Evolutionary conservation across 2,888 invertebrate genomes (phyloP), one percentile per base, ranked within the genome.

Genomic region (Mycalesis mineus): DNA sequence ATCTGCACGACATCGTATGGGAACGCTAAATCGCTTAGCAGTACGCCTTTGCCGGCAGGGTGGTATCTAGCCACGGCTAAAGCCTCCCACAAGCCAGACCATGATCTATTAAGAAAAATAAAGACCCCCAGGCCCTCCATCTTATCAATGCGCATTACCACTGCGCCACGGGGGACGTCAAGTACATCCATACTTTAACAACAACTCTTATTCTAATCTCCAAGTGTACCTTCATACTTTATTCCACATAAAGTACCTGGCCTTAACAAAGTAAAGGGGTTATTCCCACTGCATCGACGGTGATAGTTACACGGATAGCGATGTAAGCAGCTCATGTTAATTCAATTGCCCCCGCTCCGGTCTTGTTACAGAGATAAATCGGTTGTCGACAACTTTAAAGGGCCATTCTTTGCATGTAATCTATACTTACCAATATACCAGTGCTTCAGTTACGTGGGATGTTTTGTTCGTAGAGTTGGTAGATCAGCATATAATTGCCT

Each of bases 251-350:
- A 45, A 31, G 29, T 31, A n/a, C 14, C 15, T 31, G 13, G 14
- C 14, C 13, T 7, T 49, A 17, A 49, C 6, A 50, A 51, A 50
- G 39, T 33, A 22, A 36, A 39, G 22, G 51, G 41, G 41, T 29
- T 51, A 14, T 51, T 40, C 51, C 31, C 51, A 51, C 39, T 49
- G 28, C 31, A 31, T 36, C n/a, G 48, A 3, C 14, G 62, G 40
- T 49, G 64, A 62, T 62, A 58, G 29, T 51, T 39, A 52, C 39
- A 41, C 29, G 36, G 61, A 63, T 61, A 61, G 41, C 39, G 68
- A 41, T 42, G 68, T 67, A 67, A 74, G 69, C 69, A 65, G 70
- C 69, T 74, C 70, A 80, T 81, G 77, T 70, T 73, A 78, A 81
- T 78, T 71, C 71, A 64, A 75, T 77, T 73, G 78, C 78, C 78